Base-by-base conservation (phyloP, 2,797 vertebrate genomes). In the Myotis vivesi region DNA sequence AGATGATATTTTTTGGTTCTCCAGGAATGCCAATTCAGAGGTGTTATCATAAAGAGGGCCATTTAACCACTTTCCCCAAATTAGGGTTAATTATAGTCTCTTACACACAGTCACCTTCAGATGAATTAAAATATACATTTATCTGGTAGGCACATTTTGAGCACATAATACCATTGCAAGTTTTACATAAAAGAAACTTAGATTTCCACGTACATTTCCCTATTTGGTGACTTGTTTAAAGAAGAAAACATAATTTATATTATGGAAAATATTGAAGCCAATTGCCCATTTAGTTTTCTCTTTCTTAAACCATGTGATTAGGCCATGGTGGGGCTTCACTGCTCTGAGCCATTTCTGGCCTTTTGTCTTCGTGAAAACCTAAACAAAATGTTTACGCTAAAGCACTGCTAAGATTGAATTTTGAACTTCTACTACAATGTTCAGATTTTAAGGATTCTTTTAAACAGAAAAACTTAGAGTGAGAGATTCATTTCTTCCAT, bases 11-110 rank as follows among this genome's bases (percentile, higher is more conserved):
- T 82, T 92, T 92, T 16, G 19, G 2, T 92, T 87, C 59, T 95
- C 62, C 33, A 2, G 3, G 81, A 97, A 94, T 94, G 51, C 30
- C 73, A 96, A 10, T 91, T 97, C 64, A 94, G 55, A 80, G 87
- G 8, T 51, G 57, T 9, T 33, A 6, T 51, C 64, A 97, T 81
- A 94, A 95, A 96, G 62, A 95, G 55, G 17, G 38, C 44, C 64
- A 95, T 96, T 95, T 96, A 87, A 97, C 97, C 91, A 97, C 88
- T 71, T 96, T 95, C 91, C 75, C 38, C 46, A 96, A 94, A 94
- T 94, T 95, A 97, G 76, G 13, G 71, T 94, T 97, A 95, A 97
- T 96, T 97, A 92, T 2, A 97, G 44, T 79, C 51, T 93, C 72
- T 51, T 92, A 89, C 66, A 88, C 44, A 62, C 81, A 46, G n/a